Conservation (phyloP, 2,797 vertebrate species). For the Pangasius krempfi region DNA sequence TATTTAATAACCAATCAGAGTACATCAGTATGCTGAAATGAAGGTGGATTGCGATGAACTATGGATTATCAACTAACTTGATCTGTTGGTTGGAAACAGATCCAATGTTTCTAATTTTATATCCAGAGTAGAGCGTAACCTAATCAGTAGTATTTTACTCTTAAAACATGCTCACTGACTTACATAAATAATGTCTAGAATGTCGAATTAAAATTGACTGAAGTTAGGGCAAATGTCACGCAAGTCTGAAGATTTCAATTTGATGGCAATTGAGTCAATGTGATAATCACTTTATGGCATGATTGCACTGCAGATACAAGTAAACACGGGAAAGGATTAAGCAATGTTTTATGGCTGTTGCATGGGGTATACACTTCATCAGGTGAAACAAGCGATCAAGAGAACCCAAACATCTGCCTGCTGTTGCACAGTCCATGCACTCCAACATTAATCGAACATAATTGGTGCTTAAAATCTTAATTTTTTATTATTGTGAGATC, state of each 20-base stretch:
- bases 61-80: background rate
- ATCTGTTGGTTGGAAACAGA: background rate
- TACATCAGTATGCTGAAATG: background rate
- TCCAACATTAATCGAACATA: slow-evolving; percentile 82
- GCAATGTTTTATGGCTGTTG: slow-evolving; percentile 40
- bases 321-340: slow-evolving; percentile 50
- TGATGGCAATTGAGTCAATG: slow-evolving; percentile 45
- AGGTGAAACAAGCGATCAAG: slow-evolving; percentile 66
- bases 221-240: slow-evolving; percentile 32
- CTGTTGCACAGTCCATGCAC: slow-evolving; percentile 70
- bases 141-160: slow-evolving; percentile 9
- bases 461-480: slow-evolving; percentile 83
- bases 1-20: background rate
- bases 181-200: background rate
- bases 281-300: slow-evolving; percentile 54
- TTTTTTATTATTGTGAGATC: slow-evolving; percentile 86
- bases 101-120: background rate
- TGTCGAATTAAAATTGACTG: slow-evolving; percentile 8
- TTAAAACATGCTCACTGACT: slow-evolving; percentile 7
- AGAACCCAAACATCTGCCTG: slow-evolving; percentile 68
- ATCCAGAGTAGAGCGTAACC: background rate
- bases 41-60: background rate
- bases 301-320: slow-evolving; percentile 52
- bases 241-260: slow-evolving; percentile 37
- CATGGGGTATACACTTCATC: slow-evolving; percentile 63